These are phyloP conservation scores for Fregata magnificens DNA, from an alignment of 2,113 vertebrate species.

Conservation along the genomic window DNA sequence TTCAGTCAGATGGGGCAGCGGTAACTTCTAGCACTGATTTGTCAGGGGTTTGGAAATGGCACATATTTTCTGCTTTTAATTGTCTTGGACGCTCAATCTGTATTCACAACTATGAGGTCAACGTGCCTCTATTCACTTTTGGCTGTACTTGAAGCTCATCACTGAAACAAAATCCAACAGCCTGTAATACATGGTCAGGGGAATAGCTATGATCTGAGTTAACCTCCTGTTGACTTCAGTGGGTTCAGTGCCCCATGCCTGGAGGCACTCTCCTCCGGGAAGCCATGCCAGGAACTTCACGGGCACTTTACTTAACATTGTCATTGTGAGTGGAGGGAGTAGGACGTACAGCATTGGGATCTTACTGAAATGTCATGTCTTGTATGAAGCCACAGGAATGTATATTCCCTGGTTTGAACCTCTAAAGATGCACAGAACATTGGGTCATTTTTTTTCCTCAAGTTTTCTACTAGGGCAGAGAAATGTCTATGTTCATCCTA, in stretches of 20 bases:
- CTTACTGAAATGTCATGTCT: not conserved
- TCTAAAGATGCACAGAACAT: not conserved
- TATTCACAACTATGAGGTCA: slow-evolving; percentile 51
- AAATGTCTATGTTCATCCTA: not conserved
- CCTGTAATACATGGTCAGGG: not conserved
- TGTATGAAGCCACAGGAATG: not conserved
- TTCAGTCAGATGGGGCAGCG: not conserved
- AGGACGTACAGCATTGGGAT: not conserved
- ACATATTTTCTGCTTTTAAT: slow-evolving; percentile 40
- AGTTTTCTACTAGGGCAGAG: not conserved
- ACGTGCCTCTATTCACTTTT: slow-evolving; percentile 33
- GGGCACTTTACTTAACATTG: fast-evolving
- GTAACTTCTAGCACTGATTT: not conserved
- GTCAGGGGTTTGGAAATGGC: not conserved
- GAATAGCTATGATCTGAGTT: not conserved
- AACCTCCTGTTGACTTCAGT: not conserved
- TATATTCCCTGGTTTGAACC: not conserved
- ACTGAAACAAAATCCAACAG: slow-evolving; percentile 11
- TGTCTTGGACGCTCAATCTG: slow-evolving; percentile 13
- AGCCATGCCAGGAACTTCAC: not conserved
- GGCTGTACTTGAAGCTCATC: slow-evolving; percentile 50
- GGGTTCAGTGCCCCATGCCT: fast-evolving
- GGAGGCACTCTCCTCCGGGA: not conserved
- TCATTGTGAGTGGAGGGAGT: not conserved
- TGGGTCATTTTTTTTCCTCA: not conserved